These are phyloP conservation scores for Zaprionus nigranus DNA, from an alignment of 1,140 invertebrate genomes.

Conservation along the genomic window DNA sequence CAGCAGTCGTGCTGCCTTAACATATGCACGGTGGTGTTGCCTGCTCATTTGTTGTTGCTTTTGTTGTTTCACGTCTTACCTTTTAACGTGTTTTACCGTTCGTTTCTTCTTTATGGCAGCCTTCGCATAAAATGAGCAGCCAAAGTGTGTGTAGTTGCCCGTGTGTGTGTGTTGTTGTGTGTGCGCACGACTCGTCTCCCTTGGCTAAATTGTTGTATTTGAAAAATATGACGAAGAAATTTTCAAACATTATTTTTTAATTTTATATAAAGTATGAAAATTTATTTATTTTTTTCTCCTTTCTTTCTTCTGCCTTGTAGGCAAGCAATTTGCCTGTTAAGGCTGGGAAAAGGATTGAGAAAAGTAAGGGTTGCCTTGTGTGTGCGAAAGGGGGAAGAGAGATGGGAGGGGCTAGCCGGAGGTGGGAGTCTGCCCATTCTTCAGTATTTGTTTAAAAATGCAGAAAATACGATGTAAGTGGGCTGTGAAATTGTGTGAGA, in stretches of 20 bases:
- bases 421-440: not conserved
- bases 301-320: slow-evolving; percentile 11
- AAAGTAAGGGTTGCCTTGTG: not conserved
- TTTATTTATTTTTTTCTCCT: slow-evolving; percentile 25
- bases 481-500: slow-evolving; percentile 22
- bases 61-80: slow-evolving; percentile 71
- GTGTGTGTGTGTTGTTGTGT: slow-evolving; percentile 21
- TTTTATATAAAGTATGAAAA: slow-evolving; percentile 51
- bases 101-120: slow-evolving; percentile 70
- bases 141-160: slow-evolving; percentile 37
- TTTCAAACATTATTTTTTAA: slow-evolving; percentile 80
- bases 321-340: slow-evolving; percentile 56
- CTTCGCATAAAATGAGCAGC: slow-evolving; percentile 76
- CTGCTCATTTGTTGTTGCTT: slow-evolving; percentile 40
- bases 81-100: slow-evolving; percentile 81
- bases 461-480: slow-evolving; percentile 33
- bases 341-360: slow-evolving; percentile 4
- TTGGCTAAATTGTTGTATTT: slow-evolving; percentile 80
- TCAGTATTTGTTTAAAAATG: slow-evolving; percentile 44
- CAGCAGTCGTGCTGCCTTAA: not conserved
- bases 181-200: slow-evolving; percentile 61
- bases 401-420: not conserved
- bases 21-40: not conserved
- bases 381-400: not conserved
- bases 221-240: slow-evolving; percentile 80